Evolutionary conservation across 2,797 vertebrate species (phyloP).

Genomic region (Myiothlypis chrysogaster): DNA sequence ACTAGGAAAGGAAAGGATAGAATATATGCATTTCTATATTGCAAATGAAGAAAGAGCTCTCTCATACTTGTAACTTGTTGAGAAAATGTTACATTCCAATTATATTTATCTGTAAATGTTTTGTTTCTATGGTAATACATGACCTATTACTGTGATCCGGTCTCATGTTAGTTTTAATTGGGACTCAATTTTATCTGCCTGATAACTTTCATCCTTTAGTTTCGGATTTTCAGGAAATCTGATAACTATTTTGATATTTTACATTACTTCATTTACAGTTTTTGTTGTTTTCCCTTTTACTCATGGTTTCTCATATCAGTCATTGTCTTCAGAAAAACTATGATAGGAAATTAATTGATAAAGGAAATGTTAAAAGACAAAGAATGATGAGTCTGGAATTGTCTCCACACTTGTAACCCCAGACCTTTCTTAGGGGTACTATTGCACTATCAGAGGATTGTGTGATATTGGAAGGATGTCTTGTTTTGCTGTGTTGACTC

Average conservation of each 20-base stretch:
- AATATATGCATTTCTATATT: not conserved
- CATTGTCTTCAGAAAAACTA: slow-evolving; percentile 46
- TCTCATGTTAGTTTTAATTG: slow-evolving; percentile 70
- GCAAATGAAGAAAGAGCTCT: slow-evolving; percentile 60
- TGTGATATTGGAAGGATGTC: not conserved
- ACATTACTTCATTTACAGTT: slow-evolving; percentile 71
- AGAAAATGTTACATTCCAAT: slow-evolving; percentile 23
- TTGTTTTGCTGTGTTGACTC: not conserved
- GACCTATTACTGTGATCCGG: not conserved
- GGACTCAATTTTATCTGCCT: slow-evolving; percentile 63
- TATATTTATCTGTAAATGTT: not conserved
- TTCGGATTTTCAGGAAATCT: slow-evolving; percentile 59
- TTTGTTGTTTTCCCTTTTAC: slow-evolving; percentile 70
- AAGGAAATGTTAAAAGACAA: not conserved
- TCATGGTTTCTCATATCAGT: slow-evolving; percentile 70
- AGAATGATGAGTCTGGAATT: not conserved
- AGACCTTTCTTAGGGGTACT: not conserved
- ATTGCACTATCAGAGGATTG: not conserved
- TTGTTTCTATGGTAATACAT: not conserved
- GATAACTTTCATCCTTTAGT: slow-evolving; percentile 73
- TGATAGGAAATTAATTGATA: slow-evolving; percentile 3
- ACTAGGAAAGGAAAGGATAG: slow-evolving; percentile 2
- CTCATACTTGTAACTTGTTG: slow-evolving; percentile 15
- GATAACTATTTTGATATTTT: slow-evolving; percentile 73
- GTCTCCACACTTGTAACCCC: not conserved